These are phyloP conservation scores for Chaetops frenatus DNA, from an alignment of 2,113 vertebrate genomes.

Conservation along the genomic window DNA sequence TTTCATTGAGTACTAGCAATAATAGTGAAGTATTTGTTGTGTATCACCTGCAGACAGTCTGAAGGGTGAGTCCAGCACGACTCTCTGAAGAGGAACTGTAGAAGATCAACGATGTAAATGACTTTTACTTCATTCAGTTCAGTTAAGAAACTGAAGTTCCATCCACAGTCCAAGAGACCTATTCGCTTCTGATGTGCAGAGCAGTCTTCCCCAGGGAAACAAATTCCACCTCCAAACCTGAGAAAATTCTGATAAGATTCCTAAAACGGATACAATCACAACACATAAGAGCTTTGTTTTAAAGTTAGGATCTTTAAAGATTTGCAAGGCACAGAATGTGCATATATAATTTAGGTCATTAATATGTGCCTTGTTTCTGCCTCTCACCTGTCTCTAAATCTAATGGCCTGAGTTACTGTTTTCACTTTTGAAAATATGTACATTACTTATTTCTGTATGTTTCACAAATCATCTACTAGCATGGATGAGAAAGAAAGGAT, in stretches of 20 bases:
- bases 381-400: neutral
- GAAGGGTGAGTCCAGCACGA: neutral
- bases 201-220: neutral
- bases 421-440: neutral
- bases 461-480: neutral
- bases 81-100: neutral
- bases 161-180: rapidly evolving
- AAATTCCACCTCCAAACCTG: neutral
- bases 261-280: neutral
- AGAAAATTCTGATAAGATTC: neutral
- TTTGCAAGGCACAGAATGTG: neutral
- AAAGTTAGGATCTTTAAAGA: neutral
- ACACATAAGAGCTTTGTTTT: neutral
- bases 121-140: neutral
- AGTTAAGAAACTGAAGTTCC: neutral
- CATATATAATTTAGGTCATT: neutral
- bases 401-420: neutral
- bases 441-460: neutral
- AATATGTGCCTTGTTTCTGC: neutral
- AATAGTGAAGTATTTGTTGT: neutral
- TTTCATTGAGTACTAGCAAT: neutral
- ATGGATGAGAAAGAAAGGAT: neutral
- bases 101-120: neutral
- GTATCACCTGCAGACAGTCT: neutral
- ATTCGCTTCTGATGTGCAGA: neutral